phyloP scores from a whole-genome alignment of 2,113 vertebrate species.

The Thamnaconus septentrionalis region DNA sequence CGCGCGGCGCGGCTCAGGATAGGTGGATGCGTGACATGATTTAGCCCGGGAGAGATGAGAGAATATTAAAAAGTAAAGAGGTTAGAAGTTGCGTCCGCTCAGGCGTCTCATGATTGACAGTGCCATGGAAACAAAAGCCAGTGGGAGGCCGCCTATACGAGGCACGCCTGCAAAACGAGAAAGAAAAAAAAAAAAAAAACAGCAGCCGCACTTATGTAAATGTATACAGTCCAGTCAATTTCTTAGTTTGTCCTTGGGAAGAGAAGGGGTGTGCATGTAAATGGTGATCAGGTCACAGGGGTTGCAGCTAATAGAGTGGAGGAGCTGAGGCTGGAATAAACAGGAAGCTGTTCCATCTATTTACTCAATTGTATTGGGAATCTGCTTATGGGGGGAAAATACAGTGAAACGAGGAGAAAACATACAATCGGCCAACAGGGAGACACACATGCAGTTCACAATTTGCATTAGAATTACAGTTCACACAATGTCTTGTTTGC shows the following conservation, averaged over 20 bases:
- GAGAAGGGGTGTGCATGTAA: constrained; percentile 5
- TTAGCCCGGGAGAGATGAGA: constrained; percentile 46
- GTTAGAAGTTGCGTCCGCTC: constrained; percentile 46
- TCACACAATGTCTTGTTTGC: no score
- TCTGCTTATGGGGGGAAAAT: neutral
- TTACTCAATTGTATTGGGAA: neutral
- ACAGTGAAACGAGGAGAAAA: no score
- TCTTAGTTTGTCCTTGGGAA: constrained; percentile 33
- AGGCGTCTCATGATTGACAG: neutral
- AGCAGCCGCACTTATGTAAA: constrained; percentile 15
- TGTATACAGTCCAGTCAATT: constrained; percentile 16
- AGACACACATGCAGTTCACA: no score
- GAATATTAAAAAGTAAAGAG: constrained; percentile 68
- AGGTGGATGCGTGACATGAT: constrained; percentile 46
- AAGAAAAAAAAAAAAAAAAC: no score
- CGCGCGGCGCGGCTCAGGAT: constrained; percentile 19
- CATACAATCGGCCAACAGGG: no score
- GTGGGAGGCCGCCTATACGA: no score
- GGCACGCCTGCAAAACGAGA: no score
- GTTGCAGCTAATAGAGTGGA: constrained; percentile 43
- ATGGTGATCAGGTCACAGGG: constrained; percentile 4
- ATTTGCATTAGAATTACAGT: no score
- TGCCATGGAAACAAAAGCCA: no score
- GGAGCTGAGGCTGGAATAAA: constrained; percentile 20
- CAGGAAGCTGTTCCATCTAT: constrained; percentile 2